phyloP scores from a whole-genome alignment of 2,113 vertebrate species.

The western clawed frog (Xenopus tropicalis) region DNA sequence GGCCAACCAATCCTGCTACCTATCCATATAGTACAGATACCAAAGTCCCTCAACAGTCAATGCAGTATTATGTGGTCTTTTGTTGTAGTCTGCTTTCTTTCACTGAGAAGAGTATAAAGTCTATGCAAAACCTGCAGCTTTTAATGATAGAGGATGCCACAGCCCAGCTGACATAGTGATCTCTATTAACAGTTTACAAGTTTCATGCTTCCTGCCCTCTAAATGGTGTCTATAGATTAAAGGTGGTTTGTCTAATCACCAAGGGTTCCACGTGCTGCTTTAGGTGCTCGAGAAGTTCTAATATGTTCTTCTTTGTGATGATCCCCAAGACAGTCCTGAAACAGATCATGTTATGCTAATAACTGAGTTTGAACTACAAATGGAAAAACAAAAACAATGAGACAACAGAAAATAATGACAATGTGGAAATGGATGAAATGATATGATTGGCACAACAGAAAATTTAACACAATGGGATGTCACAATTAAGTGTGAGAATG shows the following conservation, averaged over 20 bases:
- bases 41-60: no score
- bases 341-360: slow-evolving; percentile 94
- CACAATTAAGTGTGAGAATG: no score
- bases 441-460: slow-evolving; percentile 1
- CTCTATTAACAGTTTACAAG: slow-evolving; percentile 76
- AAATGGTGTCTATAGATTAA: slow-evolving; percentile 73
- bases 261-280: slow-evolving; percentile 91
- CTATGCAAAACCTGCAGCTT: slow-evolving; percentile 25
- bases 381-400: slow-evolving; percentile 51
- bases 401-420: slow-evolving; percentile 52
- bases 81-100: no score
- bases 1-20: no score
- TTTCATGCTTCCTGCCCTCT: slow-evolving; percentile 86
- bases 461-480: not conserved
- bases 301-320: slow-evolving; percentile 99
- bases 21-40: no score
- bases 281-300: slow-evolving; percentile 99
- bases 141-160: slow-evolving; percentile 46
- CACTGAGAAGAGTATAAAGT: no score
- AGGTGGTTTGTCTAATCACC: slow-evolving; percentile 94
- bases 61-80: no score
- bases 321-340: slow-evolving; percentile 99
- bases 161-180: slow-evolving; percentile 50
- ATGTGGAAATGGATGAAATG: slow-evolving; percentile 52
- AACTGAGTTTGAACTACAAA: slow-evolving; percentile 75